Evolutionary conservation across 2,113 vertebrate species (phyloP), one percentile per base, ranked within the genome.

Genomic region (Tinamus guttatus): DNA sequence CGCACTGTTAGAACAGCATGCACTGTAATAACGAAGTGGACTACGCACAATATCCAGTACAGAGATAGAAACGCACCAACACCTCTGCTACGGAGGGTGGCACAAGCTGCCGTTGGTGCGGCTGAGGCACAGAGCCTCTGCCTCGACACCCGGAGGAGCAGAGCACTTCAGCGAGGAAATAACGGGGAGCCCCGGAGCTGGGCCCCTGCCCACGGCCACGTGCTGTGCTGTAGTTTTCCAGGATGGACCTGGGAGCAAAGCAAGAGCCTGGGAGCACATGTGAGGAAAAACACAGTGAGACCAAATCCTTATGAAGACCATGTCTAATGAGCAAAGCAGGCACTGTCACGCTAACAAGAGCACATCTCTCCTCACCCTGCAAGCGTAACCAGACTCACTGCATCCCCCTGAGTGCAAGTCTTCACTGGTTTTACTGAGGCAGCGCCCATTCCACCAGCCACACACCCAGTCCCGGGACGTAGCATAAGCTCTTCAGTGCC

Each of bases 341-440:
- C 40, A 56, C 34, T 1, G 0, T 5, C 9, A 13, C 41, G 60
- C 64, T 43, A 12, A 2, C 11, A 67, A 58, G 32, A 58, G 12
- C 12, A 15, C 9, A 51, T 9, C 11, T 47, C 56, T 28, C 77
- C 30, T 63, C 8, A 7, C 3, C 7, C 5, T 41, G n/a, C 54
- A 71, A 88, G 19, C 58, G 17, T 41, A 36, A 85, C 54, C 5
- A 34, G 11, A 65, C 79, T 20, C 8, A 52, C 4, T 65, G 16
- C 9, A 4, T n/a, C 8, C 28, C 43, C 58, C 13, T 2, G 2
- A 0, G 0, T 27, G 20, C 11, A 64, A n/a, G 21, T 24, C 38
- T 78, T 43, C 36, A 7, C 12, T 13, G 9, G 45, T 78, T 75
- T 47, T 3, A 11, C 7, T 52, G 21, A 17, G 19, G 43, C 70